Percentiles rank a stretch among this genome's conserved stretches.
Conservation (phyloP, 1,140 invertebrate species). For the Brachionus koreanus region DNA sequence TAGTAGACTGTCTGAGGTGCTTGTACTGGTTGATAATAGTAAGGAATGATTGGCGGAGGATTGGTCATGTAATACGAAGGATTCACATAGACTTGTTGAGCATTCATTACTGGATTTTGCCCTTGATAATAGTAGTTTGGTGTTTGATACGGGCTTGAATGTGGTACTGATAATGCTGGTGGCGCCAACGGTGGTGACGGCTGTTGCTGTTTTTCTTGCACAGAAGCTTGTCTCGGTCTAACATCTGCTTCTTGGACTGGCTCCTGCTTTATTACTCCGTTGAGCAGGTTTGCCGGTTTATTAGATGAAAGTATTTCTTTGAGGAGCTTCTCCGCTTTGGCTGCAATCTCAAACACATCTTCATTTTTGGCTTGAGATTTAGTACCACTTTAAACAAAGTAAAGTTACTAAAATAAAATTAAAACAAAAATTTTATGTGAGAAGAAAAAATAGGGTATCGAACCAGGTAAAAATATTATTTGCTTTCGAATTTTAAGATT, state of each 20-base stretch:
- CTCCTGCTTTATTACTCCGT: constrained; percentile 14
- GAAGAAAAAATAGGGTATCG: not conserved
- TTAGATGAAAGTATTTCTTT: constrained; percentile 37
- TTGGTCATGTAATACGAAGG: not conserved
- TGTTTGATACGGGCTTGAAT: not conserved
- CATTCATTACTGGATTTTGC: not conserved
- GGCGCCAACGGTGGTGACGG: not conserved
- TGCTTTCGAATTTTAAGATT: not conserved
- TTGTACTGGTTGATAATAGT: not conserved
- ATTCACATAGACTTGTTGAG: not conserved
- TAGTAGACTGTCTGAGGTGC: constrained; percentile 29
- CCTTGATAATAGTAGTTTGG: not conserved
- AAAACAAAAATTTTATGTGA: not conserved
- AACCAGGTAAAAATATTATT: not conserved
- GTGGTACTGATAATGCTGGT: not conserved
- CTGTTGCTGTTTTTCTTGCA: not conserved
- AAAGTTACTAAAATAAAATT: not conserved
- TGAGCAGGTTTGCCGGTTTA: not conserved
- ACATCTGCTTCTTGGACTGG: not conserved
- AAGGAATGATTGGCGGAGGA: constrained; percentile 13
- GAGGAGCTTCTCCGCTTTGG: constrained; percentile 27
- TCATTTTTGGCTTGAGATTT: not conserved
- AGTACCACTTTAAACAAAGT: not conserved
- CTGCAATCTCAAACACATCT: constrained; percentile 41
- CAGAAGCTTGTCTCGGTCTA: not conserved